phyloP scores from a whole-genome alignment of 2,113 vertebrate species.

The Amphiprion percula region DNA sequence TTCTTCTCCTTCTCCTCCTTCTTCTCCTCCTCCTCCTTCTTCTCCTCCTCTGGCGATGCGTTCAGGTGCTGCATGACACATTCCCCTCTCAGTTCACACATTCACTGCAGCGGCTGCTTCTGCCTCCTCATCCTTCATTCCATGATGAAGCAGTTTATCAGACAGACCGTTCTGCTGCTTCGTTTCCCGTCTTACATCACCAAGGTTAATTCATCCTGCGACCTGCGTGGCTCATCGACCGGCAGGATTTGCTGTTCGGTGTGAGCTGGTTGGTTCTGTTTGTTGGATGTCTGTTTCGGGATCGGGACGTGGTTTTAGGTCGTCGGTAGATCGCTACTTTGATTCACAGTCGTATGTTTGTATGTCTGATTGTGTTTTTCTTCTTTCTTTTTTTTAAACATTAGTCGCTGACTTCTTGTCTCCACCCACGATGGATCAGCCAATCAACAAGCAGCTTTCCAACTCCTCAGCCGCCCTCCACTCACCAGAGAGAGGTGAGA shows the following conservation, averaged over 20 bases:
- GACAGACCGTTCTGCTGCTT: slow-evolving; percentile 18
- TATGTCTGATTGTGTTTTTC: neutral
- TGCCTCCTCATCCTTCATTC: slow-evolving; percentile 29
- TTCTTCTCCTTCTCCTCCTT: neutral
- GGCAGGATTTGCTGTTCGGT: slow-evolving; percentile 14
- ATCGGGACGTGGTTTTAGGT: neutral
- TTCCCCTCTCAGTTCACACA: neutral
- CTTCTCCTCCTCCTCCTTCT: no score
- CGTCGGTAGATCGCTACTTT: neutral
- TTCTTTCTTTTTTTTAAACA: neutral
- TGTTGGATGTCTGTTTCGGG: slow-evolving; percentile 4
- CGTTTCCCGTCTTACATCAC: slow-evolving; percentile 39
- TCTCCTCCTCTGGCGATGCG: neutral
- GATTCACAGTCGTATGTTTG: neutral
- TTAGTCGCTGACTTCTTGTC: slow-evolving; percentile 76
- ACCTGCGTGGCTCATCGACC: slow-evolving; percentile 43
- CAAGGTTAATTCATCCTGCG: slow-evolving; percentile 41
- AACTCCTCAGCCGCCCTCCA: slow-evolving; percentile 74
- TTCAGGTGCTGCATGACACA: slow-evolving; percentile 8
- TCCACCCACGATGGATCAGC: slow-evolving; percentile 58
- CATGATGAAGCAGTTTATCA: slow-evolving; percentile 35
- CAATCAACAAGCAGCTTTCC: slow-evolving; percentile 79
- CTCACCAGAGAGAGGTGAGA: slow-evolving; percentile 74
- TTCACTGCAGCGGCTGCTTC: slow-evolving; percentile 11
- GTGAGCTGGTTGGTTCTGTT: slow-evolving; percentile 36